Conservation (phyloP, 2,888 invertebrate genomes). For the Stenichneumon culpator region DNA sequence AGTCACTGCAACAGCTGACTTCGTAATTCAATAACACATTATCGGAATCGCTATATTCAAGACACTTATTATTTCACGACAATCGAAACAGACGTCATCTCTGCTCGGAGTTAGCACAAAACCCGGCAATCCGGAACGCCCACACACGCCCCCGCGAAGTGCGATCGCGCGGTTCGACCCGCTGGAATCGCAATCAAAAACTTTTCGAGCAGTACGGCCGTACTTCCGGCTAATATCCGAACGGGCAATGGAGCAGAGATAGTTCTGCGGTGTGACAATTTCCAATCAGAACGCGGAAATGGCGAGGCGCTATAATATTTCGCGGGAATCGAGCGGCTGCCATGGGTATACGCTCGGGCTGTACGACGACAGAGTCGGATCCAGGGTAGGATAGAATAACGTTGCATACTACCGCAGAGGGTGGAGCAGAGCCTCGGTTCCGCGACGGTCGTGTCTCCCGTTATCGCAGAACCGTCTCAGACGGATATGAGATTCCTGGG, state of each 20-base stretch:
- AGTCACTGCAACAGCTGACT: not conserved
- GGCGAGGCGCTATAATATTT: constrained; percentile 80
- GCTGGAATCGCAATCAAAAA: constrained; percentile 80
- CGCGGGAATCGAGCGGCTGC: constrained; percentile 66
- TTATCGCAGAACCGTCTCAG: constrained; percentile 80
- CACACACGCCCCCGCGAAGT: not conserved
- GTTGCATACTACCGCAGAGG: constrained; percentile 58
- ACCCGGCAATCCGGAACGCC: not conserved
- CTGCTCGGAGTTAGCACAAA: not conserved
- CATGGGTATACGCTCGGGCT: constrained; percentile 23
- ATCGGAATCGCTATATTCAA: constrained; percentile 47
- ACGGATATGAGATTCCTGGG: constrained; percentile 82
- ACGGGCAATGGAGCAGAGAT: constrained; percentile 80
- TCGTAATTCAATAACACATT: constrained; percentile 44
- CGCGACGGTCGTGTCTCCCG: constrained; percentile 64
- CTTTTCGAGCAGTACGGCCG: constrained; percentile 73
- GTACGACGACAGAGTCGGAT: not conserved
- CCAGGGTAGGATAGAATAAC: constrained; percentile 32
- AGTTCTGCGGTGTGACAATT: constrained; percentile 81
- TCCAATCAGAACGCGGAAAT: constrained; percentile 83
- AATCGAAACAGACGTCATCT: constrained; percentile 21
- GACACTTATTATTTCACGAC: constrained; percentile 38
- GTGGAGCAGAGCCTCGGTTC: constrained; percentile 39
- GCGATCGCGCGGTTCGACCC: constrained; percentile 43
- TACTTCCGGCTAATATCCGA: constrained; percentile 81